Conservation (phyloP, 1,140 invertebrate genomes). For the Dryas iulia region DNA sequence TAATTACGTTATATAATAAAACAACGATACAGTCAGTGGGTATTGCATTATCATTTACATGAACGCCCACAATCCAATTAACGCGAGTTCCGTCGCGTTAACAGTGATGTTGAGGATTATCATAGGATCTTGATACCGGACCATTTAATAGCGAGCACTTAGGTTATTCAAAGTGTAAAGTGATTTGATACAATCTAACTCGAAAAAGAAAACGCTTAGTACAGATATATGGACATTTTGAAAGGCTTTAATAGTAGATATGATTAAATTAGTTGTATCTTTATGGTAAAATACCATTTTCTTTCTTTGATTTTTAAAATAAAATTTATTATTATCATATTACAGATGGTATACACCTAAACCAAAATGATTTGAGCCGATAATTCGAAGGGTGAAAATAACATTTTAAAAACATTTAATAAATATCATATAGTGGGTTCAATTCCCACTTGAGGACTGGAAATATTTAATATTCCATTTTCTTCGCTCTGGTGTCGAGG, state of each 20-base stretch:
- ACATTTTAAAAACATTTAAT: no score
- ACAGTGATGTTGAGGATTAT: slow-evolving; percentile 23
- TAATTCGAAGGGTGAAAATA: no score
- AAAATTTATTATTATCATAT: no score
- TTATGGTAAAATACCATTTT: no score
- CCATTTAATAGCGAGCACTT: slow-evolving; percentile 18
- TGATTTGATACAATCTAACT: slow-evolving; percentile 5
- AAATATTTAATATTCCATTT: no score
- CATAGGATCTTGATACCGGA: slow-evolving; percentile 19
- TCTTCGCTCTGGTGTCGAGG: no score
- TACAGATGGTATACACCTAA: no score
- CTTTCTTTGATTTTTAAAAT: no score
- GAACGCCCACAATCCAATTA: slow-evolving; percentile 30
- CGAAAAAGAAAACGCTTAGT: neutral
- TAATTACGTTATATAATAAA: neutral
- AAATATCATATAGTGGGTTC: no score
- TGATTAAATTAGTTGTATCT: no score
- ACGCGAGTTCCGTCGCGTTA: slow-evolving; percentile 23
- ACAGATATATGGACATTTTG: neutral
- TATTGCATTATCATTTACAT: slow-evolving; percentile 18
- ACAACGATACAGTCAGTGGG: slow-evolving; percentile 6
- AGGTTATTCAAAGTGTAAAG: slow-evolving; percentile 42
- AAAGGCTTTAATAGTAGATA: neutral
- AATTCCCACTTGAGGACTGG: no score
- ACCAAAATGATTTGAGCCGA: no score